Base-by-base conservation (phyloP, 2,113 vertebrate species). In the Ceratotherium simum region DNA sequence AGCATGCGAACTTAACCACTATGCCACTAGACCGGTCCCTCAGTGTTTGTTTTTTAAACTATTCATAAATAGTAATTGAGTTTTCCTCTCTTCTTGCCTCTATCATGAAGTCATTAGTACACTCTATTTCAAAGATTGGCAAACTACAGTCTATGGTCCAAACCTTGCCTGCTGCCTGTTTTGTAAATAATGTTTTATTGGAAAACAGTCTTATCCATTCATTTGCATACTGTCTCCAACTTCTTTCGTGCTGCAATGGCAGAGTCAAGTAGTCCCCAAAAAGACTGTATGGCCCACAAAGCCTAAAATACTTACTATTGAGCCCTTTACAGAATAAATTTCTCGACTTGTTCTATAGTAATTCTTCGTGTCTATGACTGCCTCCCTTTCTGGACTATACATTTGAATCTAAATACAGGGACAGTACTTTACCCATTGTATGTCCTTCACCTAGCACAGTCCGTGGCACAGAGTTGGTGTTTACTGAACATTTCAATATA, bases 381-480 rank as follows among this genome's bases (percentile, higher is more conserved):
- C 6, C 14, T 90, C 13, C 33, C 39, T 72, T 83, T 64, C n/a
- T 72, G 23, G 42, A 65, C 27, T 33, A 3, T 36, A 20, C 2
- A 56, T 60, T 39, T 86, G 5, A 46, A 2, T 48, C 23, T 81
- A 51, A 81, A 39, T 80, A 42, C 3, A 17, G 17, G 14, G 6
- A 18, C 10, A 21, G 3, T 7, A 39, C 10, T 13, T 60, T 27
- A 5, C 36, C 39, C n/a, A 46, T 0, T 27, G 8, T 2, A 27
- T n/a, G 3, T 4, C 42, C 21, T 93, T 92, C 27, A 21, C 13
- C 17, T 83, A 81, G 62, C 16, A 73, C 16, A 83, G 5, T 25
- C 1, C 42, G 29, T 85, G 36, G 39, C 23, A 90, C 9, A 6
- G 11, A 81, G 1, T 20, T 78, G 5, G 27, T 78, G 0, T 46